phyloP scores from a whole-genome alignment of 2,113 vertebrate species.

The Petromus typicus region DNA sequence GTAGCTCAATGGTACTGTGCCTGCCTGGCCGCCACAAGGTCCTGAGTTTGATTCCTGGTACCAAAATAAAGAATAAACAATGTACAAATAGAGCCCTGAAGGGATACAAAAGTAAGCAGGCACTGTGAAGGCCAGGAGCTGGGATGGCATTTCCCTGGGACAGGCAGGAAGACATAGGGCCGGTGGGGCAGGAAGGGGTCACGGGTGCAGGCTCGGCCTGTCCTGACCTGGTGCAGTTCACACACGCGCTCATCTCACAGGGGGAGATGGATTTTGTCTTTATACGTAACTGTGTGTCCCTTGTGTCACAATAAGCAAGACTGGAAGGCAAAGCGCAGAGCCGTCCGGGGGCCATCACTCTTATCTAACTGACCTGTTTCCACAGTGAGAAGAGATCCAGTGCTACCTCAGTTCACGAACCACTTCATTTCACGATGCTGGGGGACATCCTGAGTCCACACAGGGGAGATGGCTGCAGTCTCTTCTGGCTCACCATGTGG shows the following conservation, averaged over 20 bases:
- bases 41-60: too few relatives aligned
- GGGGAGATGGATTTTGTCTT: background rate
- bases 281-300: background rate
- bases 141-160: fast-evolving
- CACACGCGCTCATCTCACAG: too few relatives aligned
- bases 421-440: background rate
- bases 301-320: background rate
- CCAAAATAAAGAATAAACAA: background rate
- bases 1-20: too few relatives aligned
- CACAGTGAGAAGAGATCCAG: background rate
- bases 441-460: background rate
- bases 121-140: background rate
- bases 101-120: background rate
- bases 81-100: background rate
- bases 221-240: background rate
- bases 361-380: background rate
- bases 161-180: background rate
- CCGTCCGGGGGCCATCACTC: too few relatives aligned
- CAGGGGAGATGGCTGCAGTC: background rate
- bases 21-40: too few relatives aligned
- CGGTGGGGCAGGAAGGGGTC: too few relatives aligned
- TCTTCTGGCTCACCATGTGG: background rate
- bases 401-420: background rate
- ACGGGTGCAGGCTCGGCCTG: fast-evolving
- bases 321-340: too few relatives aligned